phyloP scores from a whole-genome alignment of 2,888 invertebrate species.

The Hesperia comma region DNA sequence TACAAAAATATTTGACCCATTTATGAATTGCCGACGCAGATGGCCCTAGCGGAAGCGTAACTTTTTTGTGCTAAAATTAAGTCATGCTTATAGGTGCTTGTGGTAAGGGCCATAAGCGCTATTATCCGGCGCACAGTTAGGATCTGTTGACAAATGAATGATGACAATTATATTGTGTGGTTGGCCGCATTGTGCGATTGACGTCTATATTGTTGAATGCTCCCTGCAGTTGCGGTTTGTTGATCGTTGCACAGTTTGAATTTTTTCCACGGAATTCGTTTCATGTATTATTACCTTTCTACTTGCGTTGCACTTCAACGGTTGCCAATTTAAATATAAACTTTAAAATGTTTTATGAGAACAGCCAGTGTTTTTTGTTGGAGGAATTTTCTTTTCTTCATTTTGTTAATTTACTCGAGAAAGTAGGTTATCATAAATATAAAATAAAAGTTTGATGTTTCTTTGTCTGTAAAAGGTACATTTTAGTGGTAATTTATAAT shows the following conservation, averaged over 20 bases:
- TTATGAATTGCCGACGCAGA: conserved; percentile 64
- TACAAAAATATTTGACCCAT: conserved; percentile 76
- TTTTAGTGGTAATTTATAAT: too few species aligned
- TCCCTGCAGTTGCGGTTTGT: conserved; percentile 51
- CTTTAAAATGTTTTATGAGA: background rate
- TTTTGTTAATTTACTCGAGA: too few species aligned
- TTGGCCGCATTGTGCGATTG: conserved; percentile 61
- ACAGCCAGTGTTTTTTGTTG: background rate
- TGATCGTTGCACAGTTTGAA: conserved; percentile 46
- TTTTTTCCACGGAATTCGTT: conserved; percentile 42
- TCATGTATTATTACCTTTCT: conserved; percentile 31
- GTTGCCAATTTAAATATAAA: conserved; percentile 6
- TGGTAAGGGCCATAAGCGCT: conserved; percentile 53
- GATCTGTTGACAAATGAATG: conserved; percentile 75
- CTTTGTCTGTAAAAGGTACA: too few species aligned
- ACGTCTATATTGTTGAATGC: conserved; percentile 63
- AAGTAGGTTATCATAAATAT: too few species aligned
- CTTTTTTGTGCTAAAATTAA: conserved; percentile 50
- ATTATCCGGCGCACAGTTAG: conserved; percentile 47
- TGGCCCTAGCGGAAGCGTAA: conserved; percentile 59
- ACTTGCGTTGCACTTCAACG: conserved; percentile 15
- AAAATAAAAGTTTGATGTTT: too few species aligned
- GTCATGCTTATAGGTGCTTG: conserved; percentile 55
- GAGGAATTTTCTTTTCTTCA: too few species aligned
- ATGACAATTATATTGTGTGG: conserved; percentile 78